phyloP scores from a whole-genome alignment of 1,140 invertebrate genomes.

The Drosophila seguyi region DNA sequence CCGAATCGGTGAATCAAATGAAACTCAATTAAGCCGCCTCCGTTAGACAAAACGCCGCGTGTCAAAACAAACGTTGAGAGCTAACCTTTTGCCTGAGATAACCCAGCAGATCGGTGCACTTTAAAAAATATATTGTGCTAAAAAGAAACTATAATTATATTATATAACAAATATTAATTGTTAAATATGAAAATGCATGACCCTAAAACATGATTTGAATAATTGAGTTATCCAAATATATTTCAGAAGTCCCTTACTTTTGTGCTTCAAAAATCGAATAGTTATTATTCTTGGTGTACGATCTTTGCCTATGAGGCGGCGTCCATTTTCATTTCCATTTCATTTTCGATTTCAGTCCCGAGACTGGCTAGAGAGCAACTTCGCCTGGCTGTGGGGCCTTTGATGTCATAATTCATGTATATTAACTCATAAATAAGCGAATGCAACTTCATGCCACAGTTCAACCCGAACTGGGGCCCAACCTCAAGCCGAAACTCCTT shows the following conservation, averaged over 20 bases:
- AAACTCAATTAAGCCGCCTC: slow-evolving; percentile 79
- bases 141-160: too few relatives aligned
- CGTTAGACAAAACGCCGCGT: slow-evolving; percentile 76
- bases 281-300: slow-evolving; percentile 12
- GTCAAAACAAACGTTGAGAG: slow-evolving; percentile 75
- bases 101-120: slow-evolving; percentile 8
- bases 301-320: slow-evolving; percentile 44
- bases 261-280: too few relatives aligned
- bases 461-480: slow-evolving; percentile 20
- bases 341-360: slow-evolving; percentile 71
- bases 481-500: slow-evolving; percentile 32
- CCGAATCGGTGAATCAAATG: slow-evolving; percentile 47
- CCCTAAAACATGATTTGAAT: not conserved
- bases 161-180: too few relatives aligned
- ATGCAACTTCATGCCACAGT: slow-evolving; percentile 69
- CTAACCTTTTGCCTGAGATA: slow-evolving; percentile 19
- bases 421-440: slow-evolving; percentile 85
- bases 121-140: not conserved
- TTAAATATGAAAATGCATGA: too few relatives aligned
- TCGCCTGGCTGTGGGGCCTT: slow-evolving; percentile 70
- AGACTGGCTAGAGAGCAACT: slow-evolving; percentile 24
- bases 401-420: slow-evolving; percentile 85
- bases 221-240: not conserved
- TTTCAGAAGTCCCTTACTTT: not conserved
- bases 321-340: slow-evolving; percentile 73